Percentiles rank a stretch among this genome's conserved stretches.
Evolutionary conservation across 2,113 vertebrate genomes (phyloP).

Genomic region (Tapirus terrestris): DNA sequence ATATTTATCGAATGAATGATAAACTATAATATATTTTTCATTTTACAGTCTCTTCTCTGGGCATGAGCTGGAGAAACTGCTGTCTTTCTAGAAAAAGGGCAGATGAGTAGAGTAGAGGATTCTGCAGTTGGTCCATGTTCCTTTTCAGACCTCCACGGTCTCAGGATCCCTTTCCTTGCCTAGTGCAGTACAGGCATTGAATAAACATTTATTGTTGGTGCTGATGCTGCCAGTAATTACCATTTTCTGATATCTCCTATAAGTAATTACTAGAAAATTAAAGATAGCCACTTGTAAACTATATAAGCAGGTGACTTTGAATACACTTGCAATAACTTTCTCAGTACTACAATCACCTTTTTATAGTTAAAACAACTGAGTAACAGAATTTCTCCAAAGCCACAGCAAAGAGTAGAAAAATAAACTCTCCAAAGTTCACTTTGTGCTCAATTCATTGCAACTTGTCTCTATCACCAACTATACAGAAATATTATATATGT

Average conservation of each 20-base stretch:
- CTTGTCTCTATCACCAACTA: background rate
- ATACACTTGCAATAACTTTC: background rate
- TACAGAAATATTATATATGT: background rate
- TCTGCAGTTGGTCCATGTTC: background rate
- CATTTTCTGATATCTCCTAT: background rate
- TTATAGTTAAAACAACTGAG: constrained; percentile 13
- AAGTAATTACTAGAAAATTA: constrained; percentile 32
- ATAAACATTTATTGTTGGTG: background rate
- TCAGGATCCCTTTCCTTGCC: background rate
- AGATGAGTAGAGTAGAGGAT: background rate
- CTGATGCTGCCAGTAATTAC: background rate
- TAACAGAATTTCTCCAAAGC: constrained; percentile 7
- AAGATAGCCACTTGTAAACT: background rate
- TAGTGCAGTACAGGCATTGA: background rate
- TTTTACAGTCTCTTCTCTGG: background rate
- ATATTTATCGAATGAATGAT: background rate
- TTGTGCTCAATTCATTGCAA: background rate
- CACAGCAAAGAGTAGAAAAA: background rate
- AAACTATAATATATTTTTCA: background rate
- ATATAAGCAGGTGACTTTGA: constrained; percentile 35
- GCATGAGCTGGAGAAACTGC: background rate
- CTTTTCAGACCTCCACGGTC: background rate
- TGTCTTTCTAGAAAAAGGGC: background rate
- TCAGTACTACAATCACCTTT: background rate
- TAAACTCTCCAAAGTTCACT: background rate